phyloP scores from a whole-genome alignment of 2,888 invertebrate species.

The Pachycephus smyrnensis region DNA sequence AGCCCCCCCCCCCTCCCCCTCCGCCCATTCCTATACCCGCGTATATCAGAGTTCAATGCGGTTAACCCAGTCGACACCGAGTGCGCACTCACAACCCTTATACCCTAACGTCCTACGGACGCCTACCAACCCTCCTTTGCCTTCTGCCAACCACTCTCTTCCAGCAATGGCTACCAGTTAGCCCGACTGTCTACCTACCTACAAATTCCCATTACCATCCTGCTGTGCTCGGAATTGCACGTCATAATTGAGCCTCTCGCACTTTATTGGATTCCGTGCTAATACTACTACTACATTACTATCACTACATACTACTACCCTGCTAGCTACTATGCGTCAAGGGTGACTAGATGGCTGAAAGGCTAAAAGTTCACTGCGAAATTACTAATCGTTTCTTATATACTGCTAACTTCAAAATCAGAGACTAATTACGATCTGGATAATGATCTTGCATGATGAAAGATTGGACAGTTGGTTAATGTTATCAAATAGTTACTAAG shows the following conservation, averaged over 20 bases:
- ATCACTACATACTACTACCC: not conserved
- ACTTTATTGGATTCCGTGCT: slow-evolving; percentile 4
- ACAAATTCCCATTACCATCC: slow-evolving; percentile 11
- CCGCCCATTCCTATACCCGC: not conserved
- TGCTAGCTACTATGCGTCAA: not conserved
- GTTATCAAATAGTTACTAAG: not conserved
- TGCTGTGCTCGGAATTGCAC: slow-evolving; percentile 2
- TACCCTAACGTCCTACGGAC: not conserved
- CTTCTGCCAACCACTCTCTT: not conserved
- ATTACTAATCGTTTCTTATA: not conserved
- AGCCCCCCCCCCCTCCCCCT: slow-evolving; percentile 25
- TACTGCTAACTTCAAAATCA: not conserved
- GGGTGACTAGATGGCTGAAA: not conserved
- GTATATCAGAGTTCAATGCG: slow-evolving; percentile 16
- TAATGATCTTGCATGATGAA: not conserved
- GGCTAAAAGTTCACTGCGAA: not conserved
- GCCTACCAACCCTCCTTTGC: not conserved
- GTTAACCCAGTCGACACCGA: slow-evolving; percentile 14
- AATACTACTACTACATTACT: not conserved
- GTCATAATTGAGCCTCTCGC: slow-evolving; percentile 2
- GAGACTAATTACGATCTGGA: no score
- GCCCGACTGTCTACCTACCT: not conserved
- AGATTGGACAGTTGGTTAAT: not conserved
- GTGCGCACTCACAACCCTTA: slow-evolving; percentile 4
- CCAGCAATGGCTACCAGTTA: not conserved